Conservation (phyloP, 2,797 vertebrate species). For the Etheostoma nigrum region DNA sequence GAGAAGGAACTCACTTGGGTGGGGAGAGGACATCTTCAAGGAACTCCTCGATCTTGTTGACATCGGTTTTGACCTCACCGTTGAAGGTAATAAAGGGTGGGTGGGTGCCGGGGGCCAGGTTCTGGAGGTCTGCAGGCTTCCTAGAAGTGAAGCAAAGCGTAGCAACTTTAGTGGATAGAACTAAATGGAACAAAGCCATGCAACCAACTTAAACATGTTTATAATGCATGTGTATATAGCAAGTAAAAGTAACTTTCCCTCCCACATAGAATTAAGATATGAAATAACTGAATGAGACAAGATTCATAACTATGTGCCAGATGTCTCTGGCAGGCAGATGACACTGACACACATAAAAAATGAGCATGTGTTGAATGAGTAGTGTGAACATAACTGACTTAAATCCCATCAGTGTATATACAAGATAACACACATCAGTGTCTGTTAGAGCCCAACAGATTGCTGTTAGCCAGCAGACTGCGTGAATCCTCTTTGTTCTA, state of each 20-base stretch:
- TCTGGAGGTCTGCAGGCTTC: slow-evolving; percentile 98
- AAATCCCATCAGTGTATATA: slow-evolving; percentile 9
- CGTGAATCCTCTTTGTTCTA: slow-evolving; percentile 14
- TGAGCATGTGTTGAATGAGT: slow-evolving; percentile 71
- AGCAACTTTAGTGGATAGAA: background rate
- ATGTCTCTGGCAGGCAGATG: slow-evolving; percentile 74
- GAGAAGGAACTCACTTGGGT: slow-evolving; percentile 90
- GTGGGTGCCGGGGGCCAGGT: slow-evolving; percentile 97
- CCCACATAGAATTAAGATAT: background rate
- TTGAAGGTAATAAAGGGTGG: slow-evolving; percentile 98
- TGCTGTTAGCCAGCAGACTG: background rate
- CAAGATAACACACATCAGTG: slow-evolving; percentile 11
- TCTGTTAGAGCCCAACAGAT: slow-evolving; percentile 12
- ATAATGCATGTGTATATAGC: background rate
- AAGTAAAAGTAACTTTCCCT: background rate
- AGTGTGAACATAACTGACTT: slow-evolving; percentile 50
- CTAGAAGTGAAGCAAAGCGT: slow-evolving; percentile 73
- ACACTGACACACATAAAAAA: slow-evolving; percentile 64
- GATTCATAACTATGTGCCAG: slow-evolving; percentile 58
- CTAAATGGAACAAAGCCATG: background rate
- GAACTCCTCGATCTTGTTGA: slow-evolving; percentile 99
- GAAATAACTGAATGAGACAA: background rate
- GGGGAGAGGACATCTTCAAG: slow-evolving; percentile 96
- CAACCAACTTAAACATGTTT: background rate
- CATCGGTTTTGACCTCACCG: slow-evolving; percentile 96